phyloP scores from a whole-genome alignment of 2,113 vertebrate species.

The Hippolais icterina region DNA sequence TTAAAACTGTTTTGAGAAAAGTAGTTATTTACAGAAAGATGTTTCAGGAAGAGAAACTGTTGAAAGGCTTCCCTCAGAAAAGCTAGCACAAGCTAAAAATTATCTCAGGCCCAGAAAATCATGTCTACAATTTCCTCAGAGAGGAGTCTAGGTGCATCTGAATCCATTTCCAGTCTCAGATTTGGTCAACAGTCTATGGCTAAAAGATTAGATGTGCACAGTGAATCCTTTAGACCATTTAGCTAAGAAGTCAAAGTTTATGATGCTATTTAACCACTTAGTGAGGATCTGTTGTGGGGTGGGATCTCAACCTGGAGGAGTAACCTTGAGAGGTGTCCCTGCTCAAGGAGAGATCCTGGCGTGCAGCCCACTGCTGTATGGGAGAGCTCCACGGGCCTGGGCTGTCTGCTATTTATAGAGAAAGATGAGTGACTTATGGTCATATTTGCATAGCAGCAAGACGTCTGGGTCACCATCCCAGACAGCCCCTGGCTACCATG shows the following conservation, averaged over 20 bases:
- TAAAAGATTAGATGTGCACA: neutral
- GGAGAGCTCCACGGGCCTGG: neutral
- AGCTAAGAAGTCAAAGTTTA: neutral
- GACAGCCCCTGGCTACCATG: neutral
- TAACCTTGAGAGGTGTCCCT: neutral
- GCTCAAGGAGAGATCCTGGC: neutral
- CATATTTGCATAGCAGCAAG: neutral
- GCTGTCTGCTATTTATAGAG: neutral
- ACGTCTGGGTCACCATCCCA: neutral
- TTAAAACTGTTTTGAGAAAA: no score
- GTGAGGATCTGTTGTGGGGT: neutral
- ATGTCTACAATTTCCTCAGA: neutral
- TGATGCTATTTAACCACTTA: neutral
- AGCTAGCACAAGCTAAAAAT: no score
- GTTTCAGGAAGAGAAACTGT: no score
- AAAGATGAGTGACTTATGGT: neutral
- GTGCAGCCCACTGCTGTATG: fast-evolving
- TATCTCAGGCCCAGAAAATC: no score
- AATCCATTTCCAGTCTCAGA: neutral
- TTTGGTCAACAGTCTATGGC: no score
- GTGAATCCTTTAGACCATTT: neutral
- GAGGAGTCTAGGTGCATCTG: neutral
- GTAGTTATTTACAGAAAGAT: no score
- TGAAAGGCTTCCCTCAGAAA: no score
- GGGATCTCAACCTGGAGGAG: neutral